Evolutionary conservation across 1,140 invertebrate species (phyloP).

Genomic region (Schlechtendalia chinensis): DNA sequence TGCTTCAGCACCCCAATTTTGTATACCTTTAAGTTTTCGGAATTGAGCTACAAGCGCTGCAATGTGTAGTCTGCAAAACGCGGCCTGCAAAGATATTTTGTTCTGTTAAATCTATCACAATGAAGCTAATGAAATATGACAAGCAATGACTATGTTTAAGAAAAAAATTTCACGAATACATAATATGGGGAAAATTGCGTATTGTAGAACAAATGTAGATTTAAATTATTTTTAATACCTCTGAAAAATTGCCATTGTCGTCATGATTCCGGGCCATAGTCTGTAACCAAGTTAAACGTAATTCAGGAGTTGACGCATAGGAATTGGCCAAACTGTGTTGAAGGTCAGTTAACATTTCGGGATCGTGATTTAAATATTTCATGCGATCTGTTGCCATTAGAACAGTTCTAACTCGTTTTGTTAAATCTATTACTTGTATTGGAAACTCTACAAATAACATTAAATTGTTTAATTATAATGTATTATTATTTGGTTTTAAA

Average conservation of each 20-base stretch:
- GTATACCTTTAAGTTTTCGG: constrained; percentile 72
- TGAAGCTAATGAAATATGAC: no score
- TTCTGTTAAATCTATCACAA: no score
- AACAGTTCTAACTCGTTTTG: constrained; percentile 86
- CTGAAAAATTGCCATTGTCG: constrained; percentile 75
- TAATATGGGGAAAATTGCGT: no score
- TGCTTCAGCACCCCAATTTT: constrained; percentile 75
- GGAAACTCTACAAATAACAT: constrained; percentile 67
- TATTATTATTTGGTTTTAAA: no score
- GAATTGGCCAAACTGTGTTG: constrained; percentile 92
- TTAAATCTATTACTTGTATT: constrained; percentile 86
- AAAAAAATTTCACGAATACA: no score
- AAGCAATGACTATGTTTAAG: no score
- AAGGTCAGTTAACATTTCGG: constrained; percentile 86
- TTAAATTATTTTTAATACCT: constrained; percentile 56
- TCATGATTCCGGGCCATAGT: constrained; percentile 86
- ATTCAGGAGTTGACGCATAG: constrained; percentile 89
- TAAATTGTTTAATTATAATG: neutral
- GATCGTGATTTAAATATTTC: constrained; percentile 82
- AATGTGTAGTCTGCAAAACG: constrained; percentile 86
- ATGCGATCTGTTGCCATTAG: constrained; percentile 91
- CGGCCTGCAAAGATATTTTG: constrained; percentile 59
- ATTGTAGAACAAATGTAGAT: no score
- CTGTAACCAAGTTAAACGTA: constrained; percentile 89
- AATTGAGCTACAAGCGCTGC: constrained; percentile 90